Evolutionary conservation across 2,888 invertebrate species (phyloP).

Genomic region (Phymatocera aterrima): DNA sequence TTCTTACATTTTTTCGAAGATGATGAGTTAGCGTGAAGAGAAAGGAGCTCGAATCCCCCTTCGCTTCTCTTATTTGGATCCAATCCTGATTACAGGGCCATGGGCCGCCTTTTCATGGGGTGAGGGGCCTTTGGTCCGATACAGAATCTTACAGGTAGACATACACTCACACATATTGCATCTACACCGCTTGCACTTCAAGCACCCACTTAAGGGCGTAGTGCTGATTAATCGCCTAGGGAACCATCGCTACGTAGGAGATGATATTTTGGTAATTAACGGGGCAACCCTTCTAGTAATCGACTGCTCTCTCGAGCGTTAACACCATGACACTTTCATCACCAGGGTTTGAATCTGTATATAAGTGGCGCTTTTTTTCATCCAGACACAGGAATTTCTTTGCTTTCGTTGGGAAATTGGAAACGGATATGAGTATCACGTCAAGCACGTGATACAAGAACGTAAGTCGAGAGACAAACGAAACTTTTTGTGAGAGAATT

Average conservation of each 20-base stretch:
- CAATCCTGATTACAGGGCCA: slow-evolving; percentile 36
- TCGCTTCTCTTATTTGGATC: slow-evolving; percentile 35
- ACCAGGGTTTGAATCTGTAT: background rate
- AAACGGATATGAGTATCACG: too few species aligned
- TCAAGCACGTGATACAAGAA: too few species aligned
- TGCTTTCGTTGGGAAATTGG: background rate
- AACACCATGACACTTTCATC: background rate
- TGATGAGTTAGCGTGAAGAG: slow-evolving; percentile 39
- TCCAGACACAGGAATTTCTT: background rate
- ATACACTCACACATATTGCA: background rate
- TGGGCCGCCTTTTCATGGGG: slow-evolving; percentile 31
- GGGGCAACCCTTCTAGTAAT: slow-evolving; percentile 11
- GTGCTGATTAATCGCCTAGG: slow-evolving; percentile 30
- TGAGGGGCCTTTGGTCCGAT: background rate
- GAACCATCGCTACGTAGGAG: slow-evolving; percentile 18
- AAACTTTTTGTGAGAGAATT: too few species aligned
- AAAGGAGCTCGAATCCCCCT: background rate
- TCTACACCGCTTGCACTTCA: background rate
- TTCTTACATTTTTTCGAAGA: slow-evolving; percentile 33
- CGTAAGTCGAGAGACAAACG: too few species aligned
- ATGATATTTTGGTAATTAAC: slow-evolving; percentile 36
- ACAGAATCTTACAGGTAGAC: background rate
- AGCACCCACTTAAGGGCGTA: slow-evolving; percentile 32
- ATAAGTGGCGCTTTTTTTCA: too few species aligned
- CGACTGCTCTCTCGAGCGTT: background rate